These are phyloP conservation scores for Gallinago paraguaiae DNA, from an alignment of 2,113 vertebrate species.

Conservation along the genomic window DNA sequence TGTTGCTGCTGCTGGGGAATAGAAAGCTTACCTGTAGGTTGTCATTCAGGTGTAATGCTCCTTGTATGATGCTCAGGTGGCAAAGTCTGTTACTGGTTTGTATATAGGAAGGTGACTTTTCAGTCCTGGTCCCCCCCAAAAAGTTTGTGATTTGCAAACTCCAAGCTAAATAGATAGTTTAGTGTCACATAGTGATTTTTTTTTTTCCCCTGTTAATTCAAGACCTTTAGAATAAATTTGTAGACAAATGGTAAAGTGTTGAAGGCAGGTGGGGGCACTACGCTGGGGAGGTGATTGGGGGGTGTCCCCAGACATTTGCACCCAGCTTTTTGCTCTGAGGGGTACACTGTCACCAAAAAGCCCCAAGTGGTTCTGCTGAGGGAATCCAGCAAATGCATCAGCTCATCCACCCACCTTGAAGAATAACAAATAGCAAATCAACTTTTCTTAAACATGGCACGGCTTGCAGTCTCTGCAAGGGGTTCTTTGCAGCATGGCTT, in stretches of 20 bases:
- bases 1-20: not conserved
- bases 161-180: not conserved
- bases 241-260: not conserved
- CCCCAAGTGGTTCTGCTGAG: not conserved
- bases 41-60: not conserved
- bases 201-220: not conserved
- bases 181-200: not conserved
- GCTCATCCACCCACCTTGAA: not conserved
- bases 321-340: not conserved
- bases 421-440: not conserved
- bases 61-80: not conserved
- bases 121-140: not conserved
- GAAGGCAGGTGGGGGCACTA: not conserved
- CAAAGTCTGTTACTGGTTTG: not conserved
- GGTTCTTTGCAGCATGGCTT: slow-evolving; percentile 4
- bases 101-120: not conserved
- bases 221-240: not conserved
- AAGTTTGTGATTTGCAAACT: not conserved
- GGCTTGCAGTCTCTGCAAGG: not conserved
- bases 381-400: not conserved
- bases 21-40: not conserved
- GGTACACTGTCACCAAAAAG: not conserved
- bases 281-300: fast-evolving
- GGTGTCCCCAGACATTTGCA: not conserved
- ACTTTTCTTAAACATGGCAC: not conserved